Percentiles rank a stretch among this genome's conserved stretches.
Evolutionary conservation across 2,888 invertebrate genomes (phyloP).

Genomic region (Mycalesis mineus): DNA sequence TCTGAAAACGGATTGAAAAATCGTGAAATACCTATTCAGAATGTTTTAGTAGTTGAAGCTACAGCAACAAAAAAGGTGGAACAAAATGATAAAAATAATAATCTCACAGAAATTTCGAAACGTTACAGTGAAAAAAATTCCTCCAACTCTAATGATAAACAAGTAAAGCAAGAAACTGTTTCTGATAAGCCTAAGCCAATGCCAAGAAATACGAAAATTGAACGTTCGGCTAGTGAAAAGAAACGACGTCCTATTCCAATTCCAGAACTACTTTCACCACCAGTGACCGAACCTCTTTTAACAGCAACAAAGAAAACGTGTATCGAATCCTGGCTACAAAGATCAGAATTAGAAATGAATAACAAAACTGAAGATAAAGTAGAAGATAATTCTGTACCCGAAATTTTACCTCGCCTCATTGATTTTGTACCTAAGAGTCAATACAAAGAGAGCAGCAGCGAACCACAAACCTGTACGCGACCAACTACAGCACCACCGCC

Average conservation of each 20-base stretch:
- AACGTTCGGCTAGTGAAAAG: slow-evolving; percentile 61
- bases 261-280: slow-evolving; percentile 50
- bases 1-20: slow-evolving; percentile 40
- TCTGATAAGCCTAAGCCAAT: slow-evolving; percentile 75
- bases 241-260: slow-evolving; percentile 55
- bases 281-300: slow-evolving; percentile 56
- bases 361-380: slow-evolving; percentile 58
- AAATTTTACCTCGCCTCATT: slow-evolving; percentile 82
- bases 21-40: slow-evolving; percentile 38
- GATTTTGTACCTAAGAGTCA: slow-evolving; percentile 84
- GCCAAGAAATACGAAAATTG: slow-evolving; percentile 74
- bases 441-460: slow-evolving; percentile 56
- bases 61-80: slow-evolving; percentile 39
- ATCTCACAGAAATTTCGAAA: slow-evolving; percentile 41
- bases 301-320: slow-evolving; percentile 72
- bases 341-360: slow-evolving; percentile 72
- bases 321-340: slow-evolving; percentile 70
- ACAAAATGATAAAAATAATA: slow-evolving; percentile 68
- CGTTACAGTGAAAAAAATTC: slow-evolving; percentile 38
- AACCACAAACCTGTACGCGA: slow-evolving; percentile 45
- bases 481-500: slow-evolving; percentile 65
- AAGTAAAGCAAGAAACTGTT: slow-evolving; percentile 16
- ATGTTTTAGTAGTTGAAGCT: slow-evolving; percentile 40
- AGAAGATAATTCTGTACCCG: slow-evolving; percentile 59
- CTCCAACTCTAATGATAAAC: slow-evolving; percentile 38